Evolutionary conservation across 1,140 invertebrate species (phyloP).

Genomic region (Drosophila baimaii): DNA sequence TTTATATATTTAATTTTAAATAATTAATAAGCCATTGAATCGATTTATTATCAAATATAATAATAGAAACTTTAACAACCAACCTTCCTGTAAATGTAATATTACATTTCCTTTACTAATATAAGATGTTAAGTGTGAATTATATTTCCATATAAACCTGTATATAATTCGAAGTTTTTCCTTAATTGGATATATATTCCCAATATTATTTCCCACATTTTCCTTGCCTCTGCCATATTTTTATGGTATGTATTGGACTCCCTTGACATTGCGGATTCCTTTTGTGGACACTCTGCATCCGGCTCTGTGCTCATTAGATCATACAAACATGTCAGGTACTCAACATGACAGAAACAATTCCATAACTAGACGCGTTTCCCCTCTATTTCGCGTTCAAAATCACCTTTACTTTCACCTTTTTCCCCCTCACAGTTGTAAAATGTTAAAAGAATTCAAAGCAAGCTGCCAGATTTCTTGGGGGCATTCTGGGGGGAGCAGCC

Average conservation of each 20-base stretch:
- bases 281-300: slow-evolving; percentile 6
- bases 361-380: slow-evolving; percentile 18
- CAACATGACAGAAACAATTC: slow-evolving; percentile 36
- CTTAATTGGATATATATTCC: neutral
- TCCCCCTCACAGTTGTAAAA: slow-evolving; percentile 13
- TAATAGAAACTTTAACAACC: neutral
- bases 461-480: slow-evolving; percentile 25
- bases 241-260: too few relatives aligned
- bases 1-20: neutral
- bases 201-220: neutral
- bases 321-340: neutral
- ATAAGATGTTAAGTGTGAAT: neutral
- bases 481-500: slow-evolving; percentile 3
- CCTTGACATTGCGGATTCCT: slow-evolving; percentile 1
- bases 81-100: neutral
- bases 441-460: slow-evolving; percentile 5
- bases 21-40: neutral
- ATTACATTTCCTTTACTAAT: too few relatives aligned
- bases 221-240: neutral
- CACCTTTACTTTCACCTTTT: slow-evolving; percentile 7
- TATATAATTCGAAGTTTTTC: too few relatives aligned
- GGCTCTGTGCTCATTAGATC: slow-evolving; percentile 27
- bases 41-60: neutral
- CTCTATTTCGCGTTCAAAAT: neutral
- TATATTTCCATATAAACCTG: neutral